Evolutionary conservation across 2,888 invertebrate species (phyloP), one percentile per base, ranked within the genome.

Genomic region (Aproaerema taeniolella): DNA sequence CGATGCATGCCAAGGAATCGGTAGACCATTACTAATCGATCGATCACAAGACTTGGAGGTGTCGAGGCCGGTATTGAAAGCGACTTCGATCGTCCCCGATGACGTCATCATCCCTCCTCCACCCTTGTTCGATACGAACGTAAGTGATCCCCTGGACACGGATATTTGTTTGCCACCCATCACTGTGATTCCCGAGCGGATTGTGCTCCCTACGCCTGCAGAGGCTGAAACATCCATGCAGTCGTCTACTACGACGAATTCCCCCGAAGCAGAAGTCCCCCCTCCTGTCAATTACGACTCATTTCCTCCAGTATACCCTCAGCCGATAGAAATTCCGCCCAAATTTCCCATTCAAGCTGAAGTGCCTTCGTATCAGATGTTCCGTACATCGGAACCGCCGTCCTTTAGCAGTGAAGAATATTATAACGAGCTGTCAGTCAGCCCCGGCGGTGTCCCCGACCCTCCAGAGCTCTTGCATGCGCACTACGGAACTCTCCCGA

Each of bases 31-130:
- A 83, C 79, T 83, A 85, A 83, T 79, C 55, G 66, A 73, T 51
- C 67, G 66, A 61, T 57, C 67, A 50, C 58, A 67, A 51, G 73
- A 72, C 49, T 36, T 69, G 57, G 69, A 66, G 54, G 62, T 71
- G 48, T 67, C 67, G 54, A 68, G 61, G 56, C 70, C 69, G 46
- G 66, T 73, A 45, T 58, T 62, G 44, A 67, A 58, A 58, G 61
- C 70, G 61, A 71, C 56, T 61, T 62, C 67, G 50, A 72, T 75
- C 48, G 73, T 74, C 54, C 71, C 82, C 55, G 80, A 76, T 43
- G 83, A 85, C 54, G 68, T 79, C 63, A 85, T 86, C 66, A 83
- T 86, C 46, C 85, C 85, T 54, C 85, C 85, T 67, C 85, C 85
- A 68, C 85, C 85, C 56, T 68, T 76, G 57, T 86, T 86, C 64